phyloP scores from a whole-genome alignment of 2,113 vertebrate species.

The Bos taurus region DNA sequence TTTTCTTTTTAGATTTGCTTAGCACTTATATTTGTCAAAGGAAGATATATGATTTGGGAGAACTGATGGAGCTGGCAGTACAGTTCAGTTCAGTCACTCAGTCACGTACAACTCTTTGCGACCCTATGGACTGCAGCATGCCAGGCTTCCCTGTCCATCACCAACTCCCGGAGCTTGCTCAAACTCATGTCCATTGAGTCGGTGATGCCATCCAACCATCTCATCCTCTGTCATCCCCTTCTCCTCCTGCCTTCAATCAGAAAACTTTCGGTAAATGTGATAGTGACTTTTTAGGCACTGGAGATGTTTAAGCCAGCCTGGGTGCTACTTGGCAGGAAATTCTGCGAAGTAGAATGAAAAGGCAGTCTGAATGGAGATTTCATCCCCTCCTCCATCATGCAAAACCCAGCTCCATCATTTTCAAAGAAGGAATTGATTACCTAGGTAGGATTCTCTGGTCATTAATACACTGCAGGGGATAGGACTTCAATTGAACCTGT shows the following conservation, averaged over 20 bases:
- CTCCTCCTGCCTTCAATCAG: neutral
- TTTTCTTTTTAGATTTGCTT: neutral
- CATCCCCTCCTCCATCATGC: neutral
- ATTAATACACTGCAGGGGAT: neutral
- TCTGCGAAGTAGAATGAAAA: neutral
- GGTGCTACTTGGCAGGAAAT: neutral
- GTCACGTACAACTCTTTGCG: fast-evolving
- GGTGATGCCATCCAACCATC: neutral
- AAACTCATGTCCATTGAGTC: neutral
- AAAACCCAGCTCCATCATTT: neutral
- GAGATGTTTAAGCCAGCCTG: neutral
- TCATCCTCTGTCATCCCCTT: neutral
- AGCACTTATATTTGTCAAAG: neutral
- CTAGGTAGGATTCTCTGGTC: neutral
- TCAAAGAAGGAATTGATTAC: neutral
- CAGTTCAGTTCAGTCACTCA: neutral
- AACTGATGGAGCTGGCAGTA: neutral
- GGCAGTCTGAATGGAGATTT: neutral
- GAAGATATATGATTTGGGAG: neutral
- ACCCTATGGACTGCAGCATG: neutral
- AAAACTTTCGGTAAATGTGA: neutral
- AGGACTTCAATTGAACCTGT: neutral
- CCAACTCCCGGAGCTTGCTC: neutral
- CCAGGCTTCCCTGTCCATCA: neutral
- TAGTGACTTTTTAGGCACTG: neutral